These are phyloP conservation scores for Apeltes quadracus DNA, from an alignment of 2,113 vertebrate species.

Conservation along the genomic window DNA sequence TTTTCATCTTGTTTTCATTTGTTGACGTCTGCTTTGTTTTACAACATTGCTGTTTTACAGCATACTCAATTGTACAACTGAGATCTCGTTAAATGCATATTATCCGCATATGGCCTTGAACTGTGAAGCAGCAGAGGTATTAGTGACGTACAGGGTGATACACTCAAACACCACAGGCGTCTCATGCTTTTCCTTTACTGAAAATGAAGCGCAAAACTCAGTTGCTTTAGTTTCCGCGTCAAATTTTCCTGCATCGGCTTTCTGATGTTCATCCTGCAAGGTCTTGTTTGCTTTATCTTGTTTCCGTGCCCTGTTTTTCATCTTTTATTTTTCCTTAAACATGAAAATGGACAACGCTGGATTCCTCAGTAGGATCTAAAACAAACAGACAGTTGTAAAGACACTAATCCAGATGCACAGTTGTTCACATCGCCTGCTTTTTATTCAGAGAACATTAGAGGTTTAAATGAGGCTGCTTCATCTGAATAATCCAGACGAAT, in stretches of 20 bases:
- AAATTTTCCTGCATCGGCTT: background rate
- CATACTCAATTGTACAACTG: background rate
- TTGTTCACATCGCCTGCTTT: background rate
- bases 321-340: no score
- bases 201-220: conserved; percentile 34
- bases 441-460: background rate
- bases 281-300: background rate
- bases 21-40: background rate
- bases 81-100: background rate
- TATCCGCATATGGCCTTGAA: conserved; percentile 4
- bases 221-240: conserved; percentile 9
- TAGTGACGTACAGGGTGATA: conserved; percentile 21
- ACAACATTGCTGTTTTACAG: background rate
- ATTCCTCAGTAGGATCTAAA: background rate
- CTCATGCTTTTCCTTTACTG: conserved; percentile 33
- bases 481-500: conserved; percentile 17
- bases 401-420: background rate
- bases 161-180: conserved; percentile 20
- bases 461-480: background rate
- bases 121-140: conserved; percentile 36
- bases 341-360: background rate
- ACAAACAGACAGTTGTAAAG: background rate
- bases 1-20: background rate
- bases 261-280: background rate
- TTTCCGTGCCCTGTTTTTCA: no score